Conservation (phyloP, 1,140 invertebrate genomes). For the Tetramorium simillimum region DNA sequence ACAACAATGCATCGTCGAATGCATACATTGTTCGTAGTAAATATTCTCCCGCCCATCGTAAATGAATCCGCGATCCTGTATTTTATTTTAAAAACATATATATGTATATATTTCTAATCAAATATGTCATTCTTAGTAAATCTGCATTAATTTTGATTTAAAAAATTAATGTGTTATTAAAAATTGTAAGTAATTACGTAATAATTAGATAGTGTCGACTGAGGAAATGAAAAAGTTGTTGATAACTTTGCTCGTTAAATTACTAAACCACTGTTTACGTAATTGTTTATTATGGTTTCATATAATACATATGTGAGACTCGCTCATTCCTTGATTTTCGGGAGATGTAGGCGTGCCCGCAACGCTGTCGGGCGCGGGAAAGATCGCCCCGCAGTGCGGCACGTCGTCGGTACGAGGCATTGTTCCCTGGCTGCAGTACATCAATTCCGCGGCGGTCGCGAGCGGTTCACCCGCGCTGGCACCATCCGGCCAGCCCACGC, state of each 20-base stretch:
- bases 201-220: not conserved
- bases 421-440: conserved; percentile 80
- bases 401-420: conserved; percentile 72
- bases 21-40: not conserved
- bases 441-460: conserved; percentile 78
- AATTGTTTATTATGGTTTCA: not conserved
- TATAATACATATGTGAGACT: not conserved
- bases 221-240: not conserved
- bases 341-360: conserved; percentile 10
- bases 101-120: not conserved
- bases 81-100: not conserved
- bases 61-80: not conserved
- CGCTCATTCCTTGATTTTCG: conserved; percentile 35
- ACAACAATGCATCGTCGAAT: conserved; percentile 19
- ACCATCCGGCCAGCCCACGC: conserved; percentile 75
- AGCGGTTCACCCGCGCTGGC: conserved; percentile 65
- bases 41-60: not conserved
- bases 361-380: conserved; percentile 3
- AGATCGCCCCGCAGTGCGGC: conserved; percentile 23
- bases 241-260: not conserved
- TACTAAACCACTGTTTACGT: too few relatives aligned
- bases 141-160: not conserved
- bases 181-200: not conserved
- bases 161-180: not conserved
- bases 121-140: not conserved